Evolutionary conservation across 1,140 invertebrate species (phyloP), one percentile per base, ranked within the genome.

Genomic region (Drosophila bocqueti): DNA sequence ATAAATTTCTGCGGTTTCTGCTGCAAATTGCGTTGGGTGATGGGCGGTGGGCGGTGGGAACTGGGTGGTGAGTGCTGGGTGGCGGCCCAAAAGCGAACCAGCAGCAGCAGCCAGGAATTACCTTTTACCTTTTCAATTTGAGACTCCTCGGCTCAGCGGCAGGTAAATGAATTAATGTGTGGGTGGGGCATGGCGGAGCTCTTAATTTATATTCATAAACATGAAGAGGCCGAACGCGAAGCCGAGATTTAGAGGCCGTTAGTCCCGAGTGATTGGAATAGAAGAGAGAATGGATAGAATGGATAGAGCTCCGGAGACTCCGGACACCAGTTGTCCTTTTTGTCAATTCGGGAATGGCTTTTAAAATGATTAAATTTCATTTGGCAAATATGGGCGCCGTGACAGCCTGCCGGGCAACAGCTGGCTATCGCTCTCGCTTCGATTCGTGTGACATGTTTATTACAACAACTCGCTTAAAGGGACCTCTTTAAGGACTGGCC

Each of bases 301-400:
- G 5, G 42, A 29, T 26, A 18, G 34, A 54, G 31, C 11, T 36
- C 34, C 10, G 10, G 34, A 36, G 34, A 4, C 38, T 18, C n/a
- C 43, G 54, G 77, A 47, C 68, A 40, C 43, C 45, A 80, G 75
- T 87, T 77, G 86, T 80, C 64, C 75, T 55, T 75, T 85, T 76
- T 84, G 81, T 89, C 81, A 78, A 78, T 75, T 89, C 62, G 68
- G 72, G 73, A 84, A 81, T 84, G 57, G 81, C 84, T 87, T 84
- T 87, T 78, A 87, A 81, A 87, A 84, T 84, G 84, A 87, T 87
- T 87, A 87, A 84, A 89, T 87, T 89, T 87, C 81, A 78, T 84
- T 74, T 83, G 67, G 63, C 61, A 77, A 78, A 67, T 67, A 87
- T 60, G 61, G 61, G 52, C 50, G 34, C 47, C 50, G 36, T 61